phyloP scores from a whole-genome alignment of 2,888 invertebrate genomes.

The Auanema freiburgensis region DNA sequence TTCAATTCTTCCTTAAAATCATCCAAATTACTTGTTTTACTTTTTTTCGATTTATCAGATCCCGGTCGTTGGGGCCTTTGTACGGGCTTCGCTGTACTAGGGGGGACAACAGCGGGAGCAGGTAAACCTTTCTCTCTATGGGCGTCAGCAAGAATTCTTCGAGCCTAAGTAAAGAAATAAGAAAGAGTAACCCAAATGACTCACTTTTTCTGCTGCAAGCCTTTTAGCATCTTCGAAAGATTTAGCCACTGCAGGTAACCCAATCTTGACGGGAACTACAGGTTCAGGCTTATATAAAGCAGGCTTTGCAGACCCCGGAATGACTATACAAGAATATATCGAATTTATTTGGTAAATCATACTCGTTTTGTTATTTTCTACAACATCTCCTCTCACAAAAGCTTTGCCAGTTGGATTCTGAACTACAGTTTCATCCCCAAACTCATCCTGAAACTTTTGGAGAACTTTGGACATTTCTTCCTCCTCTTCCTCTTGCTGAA shows the following conservation, averaged over 20 bases:
- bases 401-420: conserved; percentile 72
- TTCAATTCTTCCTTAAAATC: conserved; percentile 96
- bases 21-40: conserved; percentile 94
- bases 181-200: neutral
- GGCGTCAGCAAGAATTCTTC: conserved; percentile 53
- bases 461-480: conserved; percentile 9
- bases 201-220: conserved; percentile 53
- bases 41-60: conserved; percentile 69
- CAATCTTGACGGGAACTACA: conserved; percentile 16
- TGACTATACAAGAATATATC: too few relatives aligned
- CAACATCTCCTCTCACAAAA: conserved; percentile 96
- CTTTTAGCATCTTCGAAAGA: conserved; percentile 53
- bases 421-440: conserved; percentile 9
- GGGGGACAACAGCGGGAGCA: conserved; percentile 33
- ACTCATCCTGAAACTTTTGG: conserved; percentile 13
- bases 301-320: conserved; percentile 20
- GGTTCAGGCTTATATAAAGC: conserved; percentile 38
- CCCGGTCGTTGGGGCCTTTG: conserved; percentile 74
- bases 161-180: conserved; percentile 26
- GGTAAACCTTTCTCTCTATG: conserved; percentile 27
- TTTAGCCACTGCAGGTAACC: conserved; percentile 14
- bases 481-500: conserved; percentile 12
- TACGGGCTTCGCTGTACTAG: conserved; percentile 32
- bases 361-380: conserved; percentile 66
- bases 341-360: conserved; percentile 9